A percentile compares a stretch with the other conserved stretches of the same genome.
phyloP scores from a whole-genome alignment of 2,888 invertebrate genomes.

The Sturmia bella region DNA sequence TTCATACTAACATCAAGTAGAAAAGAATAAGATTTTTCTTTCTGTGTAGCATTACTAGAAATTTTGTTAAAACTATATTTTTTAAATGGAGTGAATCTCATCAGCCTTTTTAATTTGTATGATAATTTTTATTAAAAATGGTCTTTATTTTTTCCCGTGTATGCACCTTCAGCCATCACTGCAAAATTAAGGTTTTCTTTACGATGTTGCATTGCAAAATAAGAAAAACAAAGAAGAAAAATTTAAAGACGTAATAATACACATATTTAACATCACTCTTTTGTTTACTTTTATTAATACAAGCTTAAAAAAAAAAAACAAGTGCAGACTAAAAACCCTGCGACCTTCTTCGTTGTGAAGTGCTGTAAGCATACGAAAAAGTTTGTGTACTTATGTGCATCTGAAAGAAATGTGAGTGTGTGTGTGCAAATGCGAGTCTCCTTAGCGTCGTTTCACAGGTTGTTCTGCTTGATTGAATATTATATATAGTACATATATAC shows the following conservation, averaged over 20 bases:
- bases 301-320: neutral
- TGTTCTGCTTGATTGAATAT: slow-evolving; percentile 56
- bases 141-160: too few relatives aligned
- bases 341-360: slow-evolving; percentile 41
- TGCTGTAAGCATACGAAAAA: neutral
- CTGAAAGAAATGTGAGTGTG: slow-evolving; percentile 5
- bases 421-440: slow-evolving; percentile 3
- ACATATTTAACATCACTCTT: slow-evolving; percentile 21
- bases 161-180: too few relatives aligned
- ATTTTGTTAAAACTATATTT: too few relatives aligned
- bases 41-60: too few relatives aligned
- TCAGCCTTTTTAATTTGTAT: too few relatives aligned
- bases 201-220: slow-evolving; percentile 40
- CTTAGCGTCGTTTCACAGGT: slow-evolving; percentile 36
- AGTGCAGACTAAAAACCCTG: neutral
- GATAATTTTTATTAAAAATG: too few relatives aligned
- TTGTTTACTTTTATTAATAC: slow-evolving; percentile 23
- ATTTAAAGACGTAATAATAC: slow-evolving; percentile 44
- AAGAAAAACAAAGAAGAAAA: slow-evolving; percentile 12
- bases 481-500: too few relatives aligned
- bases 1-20: too few relatives aligned
- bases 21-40: too few relatives aligned
- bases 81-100: too few relatives aligned
- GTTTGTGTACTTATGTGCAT: neutral
- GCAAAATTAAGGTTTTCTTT: slow-evolving; percentile 6